These are phyloP conservation scores for Lepidurus packardi DNA, from an alignment of 1,140 invertebrate genomes.

Conservation along the genomic window DNA sequence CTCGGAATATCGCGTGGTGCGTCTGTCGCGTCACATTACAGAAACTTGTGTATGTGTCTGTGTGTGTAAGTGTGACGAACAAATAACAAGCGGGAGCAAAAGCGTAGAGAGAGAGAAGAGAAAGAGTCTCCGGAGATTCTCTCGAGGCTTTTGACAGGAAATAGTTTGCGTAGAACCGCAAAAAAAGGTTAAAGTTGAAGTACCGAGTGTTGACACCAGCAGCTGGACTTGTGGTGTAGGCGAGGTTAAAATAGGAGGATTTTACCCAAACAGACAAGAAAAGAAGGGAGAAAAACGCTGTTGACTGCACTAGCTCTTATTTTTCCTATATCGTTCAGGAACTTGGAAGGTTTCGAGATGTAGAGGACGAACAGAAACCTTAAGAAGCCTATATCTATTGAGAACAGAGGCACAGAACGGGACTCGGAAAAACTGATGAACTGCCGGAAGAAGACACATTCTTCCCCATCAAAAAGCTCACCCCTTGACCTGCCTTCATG, in stretches of 20 bases:
- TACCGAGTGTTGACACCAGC: constrained; percentile 16
- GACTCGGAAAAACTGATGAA: not conserved
- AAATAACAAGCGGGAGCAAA: not conserved
- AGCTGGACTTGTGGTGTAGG: not conserved
- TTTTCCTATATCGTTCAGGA: not conserved
- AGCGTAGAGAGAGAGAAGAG: not conserved
- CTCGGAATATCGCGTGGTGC: constrained; percentile 12
- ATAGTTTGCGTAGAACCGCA: not conserved
- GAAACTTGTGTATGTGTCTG: not conserved
- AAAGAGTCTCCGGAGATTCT: not conserved
- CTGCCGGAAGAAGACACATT: constrained; percentile 2
- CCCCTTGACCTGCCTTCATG: constrained; percentile 9
- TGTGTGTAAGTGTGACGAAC: not conserved
- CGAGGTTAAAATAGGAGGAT: not conserved
- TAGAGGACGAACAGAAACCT: not conserved
- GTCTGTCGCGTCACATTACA: constrained; percentile 3
- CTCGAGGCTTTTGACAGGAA: not conserved
- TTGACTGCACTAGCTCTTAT: too few species aligned
- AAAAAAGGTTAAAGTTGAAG: constrained; percentile 12
- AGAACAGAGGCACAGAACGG: not conserved
- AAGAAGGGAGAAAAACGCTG: not conserved
- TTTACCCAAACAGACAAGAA: constrained; percentile 3
- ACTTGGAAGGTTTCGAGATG: not conserved
- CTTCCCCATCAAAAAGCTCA: not conserved
- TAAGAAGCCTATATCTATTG: not conserved